Base-by-base conservation (phyloP, 2,113 vertebrate genomes). In the Oxyruncus cristatus region DNA sequence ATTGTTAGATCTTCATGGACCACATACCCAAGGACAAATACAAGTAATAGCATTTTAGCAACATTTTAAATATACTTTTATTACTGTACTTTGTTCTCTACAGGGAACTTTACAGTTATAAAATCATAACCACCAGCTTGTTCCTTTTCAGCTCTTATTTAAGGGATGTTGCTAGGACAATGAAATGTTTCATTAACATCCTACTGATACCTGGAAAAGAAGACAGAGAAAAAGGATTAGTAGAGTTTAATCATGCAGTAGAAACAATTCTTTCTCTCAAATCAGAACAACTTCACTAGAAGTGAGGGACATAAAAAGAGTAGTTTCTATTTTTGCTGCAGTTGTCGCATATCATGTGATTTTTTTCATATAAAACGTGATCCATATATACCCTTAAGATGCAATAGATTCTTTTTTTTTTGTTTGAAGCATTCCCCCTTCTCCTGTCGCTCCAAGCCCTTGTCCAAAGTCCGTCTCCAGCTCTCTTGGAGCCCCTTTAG, bases 341-440 rank as follows among this genome's bases (percentile, higher is more conserved):
- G 39, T 39, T 63, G 35, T 46, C 1, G 0, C 22, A 56, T 15
- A 41, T 26, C 0, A 0, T 53, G n/a, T 13, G 10, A 2, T n/a
- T 78, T 85, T 47, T 78, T 20, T 56, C 12, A 47, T 15, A 24
- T 28, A 56, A 85, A 78, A 82, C 9, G 12, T 28, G 8, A 68
- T 55, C 33, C 13, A n/a, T 33, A 37, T 41, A 47, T 14, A 62
- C 5, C 30, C 27, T 70, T n/a, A 66, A 62, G 27, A 39, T 5
- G 11, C 13, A 42, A 39, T 4, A 15, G 2, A 3, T 37, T n/a
- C n/a, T 12, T 28, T 37, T 39, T 21, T 39, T 46, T 37, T 11
- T 70, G 16, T 37, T 35, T 39, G 59, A 61, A 61, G 35, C 24
- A 19, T 61, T 61, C 16, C 15, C 35, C 26, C 35, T 62, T 62